Base-by-base conservation (phyloP, 2,888 invertebrate genomes). In the Eilema caniola region DNA sequence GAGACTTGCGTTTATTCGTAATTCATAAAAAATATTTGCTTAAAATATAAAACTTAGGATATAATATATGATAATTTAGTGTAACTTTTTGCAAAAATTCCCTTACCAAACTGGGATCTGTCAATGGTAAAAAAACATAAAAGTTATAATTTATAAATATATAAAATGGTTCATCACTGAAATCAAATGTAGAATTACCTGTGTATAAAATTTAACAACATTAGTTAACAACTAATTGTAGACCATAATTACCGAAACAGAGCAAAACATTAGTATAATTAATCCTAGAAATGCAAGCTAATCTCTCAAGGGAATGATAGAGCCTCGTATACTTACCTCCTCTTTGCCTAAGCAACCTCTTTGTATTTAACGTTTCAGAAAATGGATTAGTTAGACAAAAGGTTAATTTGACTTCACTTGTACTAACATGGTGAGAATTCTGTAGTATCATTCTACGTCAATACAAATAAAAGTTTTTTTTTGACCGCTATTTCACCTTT, bases 251-350 rank as follows among this genome's bases (percentile, higher is more conserved):
- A 62, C 60, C 37, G 11, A 63, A 76, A 75, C 63, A 70, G 25
- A 60, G 69, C 74, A 65, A 73, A 76, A 76, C 78, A 80, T 72
- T 78, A 71, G 76, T 70, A 68, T 74, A 76, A 78, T 80, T 72
- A 75, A 77, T 75, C 61, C 70, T 63, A 69, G 66, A 73, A 76
- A 71, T 78, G 73, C 80, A 72, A 62, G 66, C 60, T 77, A 77
- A 80, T 75, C 70, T 77, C 76, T 71, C 67, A 74, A 67, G 66
- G 69, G 76, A 72, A 69, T 77, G 79, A 75, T 70, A 59, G 63
- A 62, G 56, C 53, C 53, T 12, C 67, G 4, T 53, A 57, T 41
- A 57, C 70, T 62, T 14, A 41, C 57, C 66, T 59, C 57, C 57
- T 37, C 37, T 65, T 69, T 53, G 56, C 60, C 62, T 16, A 62